A percentile compares a stretch with the other conserved stretches of the same genome.
Conservation (phyloP, 2,797 vertebrate species). For the Sebastes kiyomatsui region DNA sequence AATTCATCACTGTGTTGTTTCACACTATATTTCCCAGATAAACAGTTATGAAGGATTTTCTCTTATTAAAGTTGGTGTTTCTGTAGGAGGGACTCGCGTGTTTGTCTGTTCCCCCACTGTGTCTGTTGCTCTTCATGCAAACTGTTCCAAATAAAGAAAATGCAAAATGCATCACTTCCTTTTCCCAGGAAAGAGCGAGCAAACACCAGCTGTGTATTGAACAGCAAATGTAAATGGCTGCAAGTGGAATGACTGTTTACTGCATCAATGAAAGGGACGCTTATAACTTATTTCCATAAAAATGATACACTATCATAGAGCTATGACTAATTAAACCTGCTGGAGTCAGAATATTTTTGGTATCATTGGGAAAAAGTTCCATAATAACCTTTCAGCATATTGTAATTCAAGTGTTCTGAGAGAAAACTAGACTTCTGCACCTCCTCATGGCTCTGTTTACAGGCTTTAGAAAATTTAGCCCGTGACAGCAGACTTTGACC, state of each 20-base stretch:
- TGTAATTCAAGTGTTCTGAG: too few species aligned
- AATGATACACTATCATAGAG: not conserved
- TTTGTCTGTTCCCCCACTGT: not conserved
- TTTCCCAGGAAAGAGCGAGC: not conserved
- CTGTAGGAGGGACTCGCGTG: constrained; percentile 7
- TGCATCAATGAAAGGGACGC: not conserved
- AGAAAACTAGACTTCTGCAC: too few species aligned
- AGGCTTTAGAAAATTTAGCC: too few species aligned
- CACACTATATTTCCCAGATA: constrained; percentile 11
- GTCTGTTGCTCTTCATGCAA: not conserved
- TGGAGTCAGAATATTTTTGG: too few species aligned
- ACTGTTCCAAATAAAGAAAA: constrained; percentile 30
- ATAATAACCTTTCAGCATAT: too few species aligned
- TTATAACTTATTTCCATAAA: not conserved
- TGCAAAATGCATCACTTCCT: constrained; percentile 30
- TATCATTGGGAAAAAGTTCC: too few species aligned
- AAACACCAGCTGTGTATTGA: not conserved
- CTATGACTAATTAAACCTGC: not conserved
- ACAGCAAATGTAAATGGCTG: not conserved
- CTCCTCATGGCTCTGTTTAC: too few species aligned
- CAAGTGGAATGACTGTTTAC: not conserved
- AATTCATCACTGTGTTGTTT: not conserved
- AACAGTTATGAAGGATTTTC: not conserved
- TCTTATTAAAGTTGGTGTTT: not conserved
- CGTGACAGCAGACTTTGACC: fast-evolving